A percentile compares a stretch with the other conserved stretches of the same genome.
Conservation (phyloP, 2,888 invertebrate species). For the Pyrochroa serraticornis region DNA sequence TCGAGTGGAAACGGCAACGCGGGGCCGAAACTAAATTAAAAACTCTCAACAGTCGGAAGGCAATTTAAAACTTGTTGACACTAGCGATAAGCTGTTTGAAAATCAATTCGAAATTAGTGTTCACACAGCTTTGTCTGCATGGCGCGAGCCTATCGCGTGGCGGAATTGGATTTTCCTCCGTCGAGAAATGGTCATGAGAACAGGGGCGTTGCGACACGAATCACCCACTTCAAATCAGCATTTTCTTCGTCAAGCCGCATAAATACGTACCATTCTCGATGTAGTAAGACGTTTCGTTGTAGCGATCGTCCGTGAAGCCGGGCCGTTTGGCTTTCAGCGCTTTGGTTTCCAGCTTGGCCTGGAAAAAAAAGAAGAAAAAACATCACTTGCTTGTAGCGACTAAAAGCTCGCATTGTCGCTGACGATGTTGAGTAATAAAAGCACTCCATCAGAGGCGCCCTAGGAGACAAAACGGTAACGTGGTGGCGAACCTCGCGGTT, state of each 20-base stretch:
- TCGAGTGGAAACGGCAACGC: no score
- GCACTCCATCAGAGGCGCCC: conserved; percentile 8
- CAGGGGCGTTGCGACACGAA: conserved; percentile 17
- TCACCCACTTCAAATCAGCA: conserved; percentile 30
- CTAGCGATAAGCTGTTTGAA: conserved; percentile 10
- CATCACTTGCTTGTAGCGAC: conserved; percentile 14
- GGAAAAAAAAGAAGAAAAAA: conserved; percentile 61
- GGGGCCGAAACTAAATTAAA: not conserved
- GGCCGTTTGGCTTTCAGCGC: conserved; percentile 89
- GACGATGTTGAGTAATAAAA: conserved; percentile 19
- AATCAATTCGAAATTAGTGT: conserved; percentile 19
- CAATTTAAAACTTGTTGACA: conserved; percentile 19
- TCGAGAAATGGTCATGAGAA: not conserved
- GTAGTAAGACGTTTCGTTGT: conserved; percentile 94
- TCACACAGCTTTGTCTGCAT: conserved; percentile 3
- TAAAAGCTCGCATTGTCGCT: conserved; percentile 19
- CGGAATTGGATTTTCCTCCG: conserved; percentile 30
- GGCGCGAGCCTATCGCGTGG: not conserved
- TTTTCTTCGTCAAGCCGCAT: conserved; percentile 9
- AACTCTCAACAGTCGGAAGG: conserved; percentile 1
- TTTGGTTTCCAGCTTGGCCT: conserved; percentile 91
- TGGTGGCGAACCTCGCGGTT: conserved; percentile 4
- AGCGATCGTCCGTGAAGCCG: conserved; percentile 89
- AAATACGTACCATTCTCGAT: conserved; percentile 86
- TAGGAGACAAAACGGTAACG: conserved; percentile 5